Evolutionary conservation across 2,797 vertebrate genomes (phyloP).

Genomic region (Sebastes trivittatus): DNA sequence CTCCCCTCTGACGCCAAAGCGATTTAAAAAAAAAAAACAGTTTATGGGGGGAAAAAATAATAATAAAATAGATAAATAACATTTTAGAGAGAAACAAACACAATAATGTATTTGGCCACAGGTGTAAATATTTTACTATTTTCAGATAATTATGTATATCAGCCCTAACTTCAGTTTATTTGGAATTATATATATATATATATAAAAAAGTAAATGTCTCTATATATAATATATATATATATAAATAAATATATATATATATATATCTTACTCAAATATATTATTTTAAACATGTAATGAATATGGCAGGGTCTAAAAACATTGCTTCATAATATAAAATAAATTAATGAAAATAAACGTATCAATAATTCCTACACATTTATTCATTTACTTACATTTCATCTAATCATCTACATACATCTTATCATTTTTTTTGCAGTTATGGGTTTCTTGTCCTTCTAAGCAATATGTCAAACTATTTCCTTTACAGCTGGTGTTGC

Average conservation of each 20-base stretch:
- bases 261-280: too few relatives aligned
- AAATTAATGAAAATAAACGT: neutral
- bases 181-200: too few relatives aligned
- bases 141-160: neutral
- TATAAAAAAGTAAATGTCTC: too few relatives aligned
- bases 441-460: neutral
- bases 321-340: neutral
- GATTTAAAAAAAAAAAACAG: neutral
- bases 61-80: neutral
- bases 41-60: neutral
- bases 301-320: neutral
- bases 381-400: neutral
- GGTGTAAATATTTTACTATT: neutral
- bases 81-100: neutral
- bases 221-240: too few relatives aligned
- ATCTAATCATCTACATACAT: neutral
- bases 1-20: slow-evolving; percentile 7
- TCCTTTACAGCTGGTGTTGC: neutral
- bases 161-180: too few relatives aligned
- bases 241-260: too few relatives aligned
- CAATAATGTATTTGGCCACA: neutral
- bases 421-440: neutral
- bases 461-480: neutral
- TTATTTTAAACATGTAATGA: neutral
- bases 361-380: neutral